Evolutionary conservation across 2,888 invertebrate genomes (phyloP).

Genomic region (Drosophila mettleri): DNA sequence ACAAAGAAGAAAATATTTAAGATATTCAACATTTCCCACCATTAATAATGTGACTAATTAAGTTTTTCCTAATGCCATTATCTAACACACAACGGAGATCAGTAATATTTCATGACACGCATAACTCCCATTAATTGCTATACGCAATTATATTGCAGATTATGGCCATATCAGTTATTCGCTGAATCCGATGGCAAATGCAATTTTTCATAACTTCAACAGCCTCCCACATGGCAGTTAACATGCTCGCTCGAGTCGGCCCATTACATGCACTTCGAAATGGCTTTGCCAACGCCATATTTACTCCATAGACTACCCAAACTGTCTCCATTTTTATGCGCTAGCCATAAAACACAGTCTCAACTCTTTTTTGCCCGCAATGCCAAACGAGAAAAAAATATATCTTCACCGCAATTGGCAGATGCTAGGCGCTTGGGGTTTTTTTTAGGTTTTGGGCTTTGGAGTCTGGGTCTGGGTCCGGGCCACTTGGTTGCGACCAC

Average conservation of each 20-base stretch:
- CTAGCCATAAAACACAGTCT: slow-evolving; percentile 48
- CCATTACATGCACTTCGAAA: slow-evolving; percentile 61
- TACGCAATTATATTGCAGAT: slow-evolving; percentile 15
- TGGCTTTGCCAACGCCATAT: slow-evolving; percentile 64
- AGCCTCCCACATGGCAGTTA: slow-evolving; percentile 52
- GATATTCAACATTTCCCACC: background rate
- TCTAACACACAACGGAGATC: slow-evolving; percentile 9
- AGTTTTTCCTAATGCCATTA: slow-evolving; percentile 16
- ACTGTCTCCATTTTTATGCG: slow-evolving; percentile 50
- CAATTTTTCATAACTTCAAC: slow-evolving; percentile 33
- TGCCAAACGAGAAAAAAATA: slow-evolving; percentile 13
- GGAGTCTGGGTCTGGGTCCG: slow-evolving; percentile 32
- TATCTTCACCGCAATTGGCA: slow-evolving; percentile 51
- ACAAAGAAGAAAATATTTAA: background rate
- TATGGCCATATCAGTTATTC: slow-evolving; percentile 11
- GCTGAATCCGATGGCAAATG: background rate
- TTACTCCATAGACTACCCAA: slow-evolving; percentile 16
- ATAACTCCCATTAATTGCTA: slow-evolving; percentile 9
- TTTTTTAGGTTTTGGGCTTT: slow-evolving; percentile 18
- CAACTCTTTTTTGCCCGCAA: slow-evolving; percentile 35
- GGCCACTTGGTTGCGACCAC: slow-evolving; percentile 74
- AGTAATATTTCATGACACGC: slow-evolving; percentile 8
- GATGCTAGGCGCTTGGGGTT: slow-evolving; percentile 17
- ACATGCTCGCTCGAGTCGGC: slow-evolving; percentile 47
- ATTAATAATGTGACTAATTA: slow-evolving; percentile 15